Evolutionary conservation across 23 tunicate genomes (phyloP).

Genomic region (Styela clava): DNA sequence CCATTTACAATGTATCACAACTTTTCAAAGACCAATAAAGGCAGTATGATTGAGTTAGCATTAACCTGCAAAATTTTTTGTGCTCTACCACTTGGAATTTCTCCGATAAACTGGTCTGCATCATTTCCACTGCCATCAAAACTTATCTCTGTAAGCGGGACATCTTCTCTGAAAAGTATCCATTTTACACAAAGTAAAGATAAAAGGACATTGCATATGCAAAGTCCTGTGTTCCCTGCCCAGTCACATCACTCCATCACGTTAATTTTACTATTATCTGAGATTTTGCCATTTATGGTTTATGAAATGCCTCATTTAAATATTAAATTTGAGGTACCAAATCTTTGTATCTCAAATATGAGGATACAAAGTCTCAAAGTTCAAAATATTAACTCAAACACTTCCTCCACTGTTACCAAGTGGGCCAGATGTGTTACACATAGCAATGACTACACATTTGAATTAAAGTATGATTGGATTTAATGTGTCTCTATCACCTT

Average conservation of each 20-base stretch:
- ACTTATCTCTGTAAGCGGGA: constrained; percentile 4
- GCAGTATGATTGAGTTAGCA: not conserved
- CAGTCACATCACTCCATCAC: constrained; percentile 30
- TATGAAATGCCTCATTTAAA: constrained; percentile 21
- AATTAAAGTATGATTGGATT: constrained; percentile 7
- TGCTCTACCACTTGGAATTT: constrained; percentile 9
- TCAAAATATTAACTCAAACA: constrained; percentile 7
- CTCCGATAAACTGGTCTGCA: constrained; percentile 23
- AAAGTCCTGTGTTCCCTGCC: constrained; percentile 19
- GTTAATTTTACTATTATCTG: constrained; percentile 11
- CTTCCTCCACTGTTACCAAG: not conserved
- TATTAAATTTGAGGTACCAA: constrained; percentile 19
- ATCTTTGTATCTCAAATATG: constrained; percentile 23
- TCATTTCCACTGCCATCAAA: constrained; percentile 18
- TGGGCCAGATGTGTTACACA: constrained; percentile 21
- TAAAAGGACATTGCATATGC: not conserved
- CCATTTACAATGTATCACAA: constrained; percentile 31
- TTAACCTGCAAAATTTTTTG: constrained; percentile 19
- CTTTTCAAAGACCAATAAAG: not conserved
- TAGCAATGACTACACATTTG: constrained; percentile 18
- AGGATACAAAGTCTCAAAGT: constrained; percentile 18
- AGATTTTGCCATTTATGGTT: not conserved
- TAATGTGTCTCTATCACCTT: not conserved
- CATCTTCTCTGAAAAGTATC: constrained; percentile 24
- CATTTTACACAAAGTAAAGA: not conserved